Percentiles rank a stretch among this genome's conserved stretches.
phyloP scores from a whole-genome alignment of 2,888 invertebrate genomes.

The Thymelicus sylvestris region DNA sequence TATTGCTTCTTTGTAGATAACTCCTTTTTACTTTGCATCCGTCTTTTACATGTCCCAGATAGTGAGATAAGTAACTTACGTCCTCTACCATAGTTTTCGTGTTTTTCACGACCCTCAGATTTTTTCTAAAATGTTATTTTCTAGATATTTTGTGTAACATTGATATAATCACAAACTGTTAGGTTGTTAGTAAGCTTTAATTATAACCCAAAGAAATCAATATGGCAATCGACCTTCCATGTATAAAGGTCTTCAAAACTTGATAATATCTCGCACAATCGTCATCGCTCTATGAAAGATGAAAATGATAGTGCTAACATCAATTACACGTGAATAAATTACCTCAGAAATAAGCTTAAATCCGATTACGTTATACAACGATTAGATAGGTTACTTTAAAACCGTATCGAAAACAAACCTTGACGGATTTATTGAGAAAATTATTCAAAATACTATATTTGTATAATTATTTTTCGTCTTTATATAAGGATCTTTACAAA shows the following conservation, averaged over 20 bases:
- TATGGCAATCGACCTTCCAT: slow-evolving; percentile 15
- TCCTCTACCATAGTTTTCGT: no score
- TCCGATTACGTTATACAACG: not conserved
- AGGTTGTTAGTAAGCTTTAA: not conserved
- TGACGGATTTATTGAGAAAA: not conserved
- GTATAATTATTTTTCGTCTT: not conserved
- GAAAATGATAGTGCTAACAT: not conserved
- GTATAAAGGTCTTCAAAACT: slow-evolving; percentile 6
- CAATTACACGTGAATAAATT: slow-evolving; percentile 6
- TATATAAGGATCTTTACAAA: not conserved
- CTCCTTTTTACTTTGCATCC: no score
- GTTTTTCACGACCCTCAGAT: not conserved
- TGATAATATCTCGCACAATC: not conserved
- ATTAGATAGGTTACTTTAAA: slow-evolving; percentile 10
- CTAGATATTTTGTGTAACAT: not conserved
- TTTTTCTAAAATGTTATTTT: not conserved
- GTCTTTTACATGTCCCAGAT: no score
- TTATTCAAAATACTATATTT: not conserved
- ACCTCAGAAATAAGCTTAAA: not conserved
- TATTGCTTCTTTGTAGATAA: no score
- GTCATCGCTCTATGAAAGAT: slow-evolving; percentile 5
- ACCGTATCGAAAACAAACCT: not conserved
- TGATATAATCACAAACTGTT: not conserved
- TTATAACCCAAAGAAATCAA: slow-evolving; percentile 12
- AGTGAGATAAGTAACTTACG: no score